Conservation (phyloP, 2,797 vertebrate species). For the Thripadectes ignobilis region DNA sequence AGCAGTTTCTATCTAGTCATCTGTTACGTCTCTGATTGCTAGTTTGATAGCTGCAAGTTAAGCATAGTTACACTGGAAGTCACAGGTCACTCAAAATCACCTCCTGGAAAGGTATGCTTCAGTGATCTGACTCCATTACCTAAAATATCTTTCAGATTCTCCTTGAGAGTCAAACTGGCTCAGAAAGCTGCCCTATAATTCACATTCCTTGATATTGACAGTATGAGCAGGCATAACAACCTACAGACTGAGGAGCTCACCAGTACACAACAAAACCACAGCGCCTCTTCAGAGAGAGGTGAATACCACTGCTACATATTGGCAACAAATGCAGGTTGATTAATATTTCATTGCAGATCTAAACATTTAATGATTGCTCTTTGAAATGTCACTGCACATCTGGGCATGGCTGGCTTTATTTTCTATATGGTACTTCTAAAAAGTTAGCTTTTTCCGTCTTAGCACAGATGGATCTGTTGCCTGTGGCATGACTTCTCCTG, state of each 20-base stretch:
- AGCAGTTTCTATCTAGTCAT: background rate
- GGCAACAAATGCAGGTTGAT: background rate
- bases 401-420: background rate
- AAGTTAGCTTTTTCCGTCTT: background rate
- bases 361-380: background rate
- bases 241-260: background rate
- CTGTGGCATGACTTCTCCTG: accelerated
- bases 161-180: background rate
- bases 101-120: background rate
- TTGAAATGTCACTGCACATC: background rate
- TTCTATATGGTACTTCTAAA: background rate
- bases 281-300: background rate
- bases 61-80: background rate
- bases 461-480: background rate
- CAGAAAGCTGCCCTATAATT: background rate
- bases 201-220: background rate
- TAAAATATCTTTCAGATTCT: background rate
- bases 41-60: background rate
- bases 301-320: background rate
- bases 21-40: background rate
- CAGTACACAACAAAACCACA: background rate
- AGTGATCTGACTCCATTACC: background rate
- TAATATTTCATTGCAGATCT: background rate
- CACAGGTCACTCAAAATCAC: background rate
- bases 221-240: background rate